A percentile compares a stretch with the other conserved stretches of the same genome.
Evolutionary conservation across 2,113 vertebrate genomes (phyloP).

Genomic region (Tupaia chinensis): DNA sequence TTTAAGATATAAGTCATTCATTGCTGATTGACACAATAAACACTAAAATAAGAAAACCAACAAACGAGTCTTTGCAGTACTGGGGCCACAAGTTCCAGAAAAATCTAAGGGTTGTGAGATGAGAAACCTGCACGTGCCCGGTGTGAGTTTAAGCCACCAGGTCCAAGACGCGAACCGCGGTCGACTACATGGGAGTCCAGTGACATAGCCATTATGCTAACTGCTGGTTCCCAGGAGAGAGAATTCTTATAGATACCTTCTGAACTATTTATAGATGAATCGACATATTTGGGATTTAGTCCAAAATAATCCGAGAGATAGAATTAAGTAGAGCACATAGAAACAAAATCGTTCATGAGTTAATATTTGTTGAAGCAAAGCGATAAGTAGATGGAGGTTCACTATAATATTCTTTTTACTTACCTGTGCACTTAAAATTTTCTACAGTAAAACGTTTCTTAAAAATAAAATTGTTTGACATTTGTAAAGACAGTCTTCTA

Average conservation of each 20-base stretch:
- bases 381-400: background rate
- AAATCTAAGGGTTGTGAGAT: background rate
- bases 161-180: no score
- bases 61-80: background rate
- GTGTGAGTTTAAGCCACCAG: no score
- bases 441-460: background rate
- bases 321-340: background rate
- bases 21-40: background rate
- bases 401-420: background rate
- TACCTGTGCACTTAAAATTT: background rate
- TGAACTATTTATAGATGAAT: conserved; percentile 8
- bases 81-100: background rate
- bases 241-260: background rate
- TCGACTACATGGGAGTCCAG: no score
- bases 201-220: no score
- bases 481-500: background rate
- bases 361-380: background rate
- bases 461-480: background rate
- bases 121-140: background rate
- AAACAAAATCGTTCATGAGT: background rate
- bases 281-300: conserved; percentile 16
- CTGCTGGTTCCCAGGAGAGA: background rate
- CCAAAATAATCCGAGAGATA: background rate
- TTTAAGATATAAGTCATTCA: background rate
- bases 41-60: background rate